Conservation (phyloP, 2,888 invertebrate species). For the Argyresthia albistria region DNA sequence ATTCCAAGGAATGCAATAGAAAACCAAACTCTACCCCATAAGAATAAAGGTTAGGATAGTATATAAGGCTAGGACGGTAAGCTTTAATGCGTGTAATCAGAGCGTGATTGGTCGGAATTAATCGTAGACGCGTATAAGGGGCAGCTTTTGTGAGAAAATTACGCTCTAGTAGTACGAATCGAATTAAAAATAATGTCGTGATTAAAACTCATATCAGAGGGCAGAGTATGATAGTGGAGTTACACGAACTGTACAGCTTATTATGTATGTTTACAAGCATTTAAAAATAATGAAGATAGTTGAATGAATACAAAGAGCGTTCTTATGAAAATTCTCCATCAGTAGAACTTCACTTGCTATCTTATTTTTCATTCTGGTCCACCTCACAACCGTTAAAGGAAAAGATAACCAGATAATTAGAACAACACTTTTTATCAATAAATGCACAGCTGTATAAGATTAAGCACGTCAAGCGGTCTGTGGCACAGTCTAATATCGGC, state of each 20-base stretch:
- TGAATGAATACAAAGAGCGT: no score
- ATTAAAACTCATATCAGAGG: constrained; percentile 50
- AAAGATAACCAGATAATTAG: no score
- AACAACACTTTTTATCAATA: no score
- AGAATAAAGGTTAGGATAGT: constrained; percentile 17
- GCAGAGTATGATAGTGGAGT: not conserved
- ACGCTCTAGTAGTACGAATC: constrained; percentile 33
- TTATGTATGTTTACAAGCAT: not conserved
- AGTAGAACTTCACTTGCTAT: no score
- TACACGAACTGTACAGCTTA: not conserved
- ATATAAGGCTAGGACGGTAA: constrained; percentile 35
- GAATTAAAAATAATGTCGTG: constrained; percentile 65
- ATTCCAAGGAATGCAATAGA: constrained; percentile 12
- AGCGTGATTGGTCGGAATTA: constrained; percentile 69
- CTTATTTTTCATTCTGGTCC: no score
- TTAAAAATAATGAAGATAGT: no score
- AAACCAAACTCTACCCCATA: not conserved
- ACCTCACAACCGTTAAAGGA: no score
- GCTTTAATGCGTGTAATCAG: constrained; percentile 66
- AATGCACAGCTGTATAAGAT: no score
- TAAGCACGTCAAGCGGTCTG: no score
- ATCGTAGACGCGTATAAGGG: constrained; percentile 57
- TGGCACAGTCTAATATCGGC: no score
- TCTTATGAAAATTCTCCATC: no score
- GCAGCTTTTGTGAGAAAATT: constrained; percentile 51